Evolutionary conservation across 2,888 invertebrate genomes (phyloP).

Genomic region (Orthosia cruda): DNA sequence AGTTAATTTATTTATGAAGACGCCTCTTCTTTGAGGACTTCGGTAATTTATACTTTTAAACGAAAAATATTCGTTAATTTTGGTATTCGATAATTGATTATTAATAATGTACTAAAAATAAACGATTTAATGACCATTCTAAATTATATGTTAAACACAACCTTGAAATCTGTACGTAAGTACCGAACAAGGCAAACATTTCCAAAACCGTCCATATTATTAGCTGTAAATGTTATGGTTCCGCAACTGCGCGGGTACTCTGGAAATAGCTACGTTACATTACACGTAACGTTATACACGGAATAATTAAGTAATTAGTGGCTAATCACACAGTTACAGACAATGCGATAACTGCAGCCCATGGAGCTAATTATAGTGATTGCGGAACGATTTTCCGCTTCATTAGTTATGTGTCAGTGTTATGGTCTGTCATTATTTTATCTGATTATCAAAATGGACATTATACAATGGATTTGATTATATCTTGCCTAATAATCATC

Average conservation of each 20-base stretch:
- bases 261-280: constrained; percentile 29
- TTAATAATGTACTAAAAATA: constrained; percentile 1
- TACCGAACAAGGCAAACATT: constrained; percentile 25
- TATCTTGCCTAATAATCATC: neutral
- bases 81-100: neutral
- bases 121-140: neutral
- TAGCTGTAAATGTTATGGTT: constrained; percentile 29
- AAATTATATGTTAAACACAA: constrained; percentile 4
- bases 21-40: neutral
- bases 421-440: constrained; percentile 4
- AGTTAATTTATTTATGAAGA: neutral
- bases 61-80: too few species aligned
- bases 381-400: constrained; percentile 4
- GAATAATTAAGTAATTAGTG: constrained; percentile 28
- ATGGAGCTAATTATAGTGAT: constrained; percentile 28
- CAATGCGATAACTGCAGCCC: constrained; percentile 30
- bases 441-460: constrained; percentile 9
- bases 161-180: constrained; percentile 17
- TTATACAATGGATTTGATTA: constrained; percentile 3
- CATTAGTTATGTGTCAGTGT: neutral
- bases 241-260: constrained; percentile 7
- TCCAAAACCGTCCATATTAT: constrained; percentile 8
- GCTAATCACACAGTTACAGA: constrained; percentile 28
- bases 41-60: neutral
- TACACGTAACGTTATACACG: constrained; percentile 12